Evolutionary conservation across 2,888 invertebrate genomes (phyloP), one percentile per base, ranked within the genome.

Genomic region (Hemistola chrysoprasaria): DNA sequence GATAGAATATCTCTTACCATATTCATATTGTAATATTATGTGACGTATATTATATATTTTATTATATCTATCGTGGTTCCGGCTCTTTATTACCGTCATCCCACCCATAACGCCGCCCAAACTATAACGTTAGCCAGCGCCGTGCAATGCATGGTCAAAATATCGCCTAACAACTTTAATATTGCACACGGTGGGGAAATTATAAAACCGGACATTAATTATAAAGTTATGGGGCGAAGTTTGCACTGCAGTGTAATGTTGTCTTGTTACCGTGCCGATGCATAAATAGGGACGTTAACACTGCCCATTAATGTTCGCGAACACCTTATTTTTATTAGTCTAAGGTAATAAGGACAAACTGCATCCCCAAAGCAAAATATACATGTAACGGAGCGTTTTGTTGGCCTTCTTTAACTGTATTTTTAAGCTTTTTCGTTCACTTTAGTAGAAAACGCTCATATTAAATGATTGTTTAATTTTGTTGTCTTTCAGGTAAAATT

Each of bases 171-270:
- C 66, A 65, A 71, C 66, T 73, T 71, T 67, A 67, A 66, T 71
- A 64, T 59, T 62, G 70, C 70, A 53, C 69, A 68, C 69, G 56
- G 62, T 54, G 62, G 65, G 61, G 60, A 67, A 73, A 73, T 76
- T 72, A 75, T 75, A 75, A 76, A 81, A 75, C 67, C 62, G 62
- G 62, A 53, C 70, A 73, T 80, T 77, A 65, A 79, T 80, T 80
- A 78, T 61, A 69, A 80, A 81, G 71, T 78, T 56, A 61, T 61
- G 65, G 60, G 56, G 56, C 61, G 50, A 67, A 77, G 68, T 75
- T 74, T 70, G 65, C 62, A 55, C 62, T 70, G 70, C 67, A 74
- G 65, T 68, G 69, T 78, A 74, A 71, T 75, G 67, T 68, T 66
- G 68, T 71, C 69, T 72, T 71, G 72, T 70, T 74, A 71, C 56